Conservation (phyloP, 2,888 invertebrate species). For the Biston stratarius region DNA sequence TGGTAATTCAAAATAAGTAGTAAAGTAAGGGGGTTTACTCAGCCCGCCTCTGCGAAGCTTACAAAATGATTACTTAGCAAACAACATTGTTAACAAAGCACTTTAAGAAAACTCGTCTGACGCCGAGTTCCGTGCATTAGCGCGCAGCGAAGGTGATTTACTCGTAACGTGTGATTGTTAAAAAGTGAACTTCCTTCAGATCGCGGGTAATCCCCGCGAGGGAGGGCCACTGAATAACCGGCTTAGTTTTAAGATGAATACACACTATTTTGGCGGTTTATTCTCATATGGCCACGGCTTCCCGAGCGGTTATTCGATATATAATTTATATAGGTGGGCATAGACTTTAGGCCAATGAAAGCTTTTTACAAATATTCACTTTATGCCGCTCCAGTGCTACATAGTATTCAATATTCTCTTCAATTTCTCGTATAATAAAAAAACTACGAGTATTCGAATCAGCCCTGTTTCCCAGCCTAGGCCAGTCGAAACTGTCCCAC, state of each 20-base stretch:
- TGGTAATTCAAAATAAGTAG: too few relatives aligned
- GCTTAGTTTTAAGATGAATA: slow-evolving; percentile 6
- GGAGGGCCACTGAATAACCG: slow-evolving; percentile 2
- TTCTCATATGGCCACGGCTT: not conserved
- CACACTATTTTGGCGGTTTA: not conserved
- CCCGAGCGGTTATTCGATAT: not conserved
- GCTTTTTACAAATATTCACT: too few relatives aligned
- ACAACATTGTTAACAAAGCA: not conserved
- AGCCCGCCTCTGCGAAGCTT: not conserved
- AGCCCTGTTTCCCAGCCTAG: too few relatives aligned
- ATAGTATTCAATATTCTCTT: too few relatives aligned
- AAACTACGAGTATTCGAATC: too few relatives aligned
- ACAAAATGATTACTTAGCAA: not conserved
- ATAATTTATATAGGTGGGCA: too few relatives aligned
- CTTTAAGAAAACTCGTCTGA: not conserved
- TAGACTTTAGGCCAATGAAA: too few relatives aligned
- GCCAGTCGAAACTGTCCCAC: too few relatives aligned
- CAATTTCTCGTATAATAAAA: too few relatives aligned
- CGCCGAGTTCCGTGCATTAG: slow-evolving; percentile 16
- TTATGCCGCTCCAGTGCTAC: too few relatives aligned
- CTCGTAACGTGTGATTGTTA: slow-evolving; percentile 43
- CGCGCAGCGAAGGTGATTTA: slow-evolving; percentile 35
- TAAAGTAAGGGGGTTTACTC: not conserved
- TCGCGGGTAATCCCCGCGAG: slow-evolving; percentile 3
- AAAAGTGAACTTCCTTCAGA: slow-evolving; percentile 28